Conservation (phyloP, 2,888 invertebrate species). For the Nephrotoma guestfalica region DNA sequence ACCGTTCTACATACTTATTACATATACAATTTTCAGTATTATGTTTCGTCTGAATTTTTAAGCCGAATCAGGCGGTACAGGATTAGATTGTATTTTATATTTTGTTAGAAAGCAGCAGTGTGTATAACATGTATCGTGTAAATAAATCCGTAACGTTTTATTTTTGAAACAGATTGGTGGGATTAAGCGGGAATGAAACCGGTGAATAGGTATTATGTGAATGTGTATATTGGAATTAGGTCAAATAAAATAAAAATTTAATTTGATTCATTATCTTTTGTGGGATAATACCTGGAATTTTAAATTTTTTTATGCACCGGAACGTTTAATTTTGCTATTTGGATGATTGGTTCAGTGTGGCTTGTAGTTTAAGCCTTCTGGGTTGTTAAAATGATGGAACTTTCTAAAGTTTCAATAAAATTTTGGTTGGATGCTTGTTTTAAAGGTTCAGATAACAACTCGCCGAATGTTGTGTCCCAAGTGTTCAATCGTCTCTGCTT, state of each 20-base stretch:
- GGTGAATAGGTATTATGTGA: neutral
- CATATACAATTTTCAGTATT: neutral
- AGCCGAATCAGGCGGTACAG: neutral
- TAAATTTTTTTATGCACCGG: neutral
- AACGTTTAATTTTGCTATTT: no score
- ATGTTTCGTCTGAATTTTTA: neutral
- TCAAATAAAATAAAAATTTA: neutral
- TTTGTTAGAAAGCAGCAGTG: neutral
- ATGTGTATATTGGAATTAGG: neutral
- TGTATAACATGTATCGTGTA: neutral
- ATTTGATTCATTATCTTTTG: neutral
- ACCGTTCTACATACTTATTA: neutral
- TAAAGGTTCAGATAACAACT: no score
- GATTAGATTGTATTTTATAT: neutral
- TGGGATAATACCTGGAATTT: neutral
- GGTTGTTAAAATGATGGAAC: no score
- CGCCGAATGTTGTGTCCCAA: no score
- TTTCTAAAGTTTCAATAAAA: no score
- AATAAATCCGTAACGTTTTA: neutral
- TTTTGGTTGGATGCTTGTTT: accelerated
- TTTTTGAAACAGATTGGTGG: neutral
- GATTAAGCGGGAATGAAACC: neutral
- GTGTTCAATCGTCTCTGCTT: no score
- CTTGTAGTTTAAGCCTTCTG: no score
- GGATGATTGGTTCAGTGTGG: no score